Evolutionary conservation across 2,888 invertebrate genomes (phyloP).

Genomic region (Trypoxylon attenuatum): DNA sequence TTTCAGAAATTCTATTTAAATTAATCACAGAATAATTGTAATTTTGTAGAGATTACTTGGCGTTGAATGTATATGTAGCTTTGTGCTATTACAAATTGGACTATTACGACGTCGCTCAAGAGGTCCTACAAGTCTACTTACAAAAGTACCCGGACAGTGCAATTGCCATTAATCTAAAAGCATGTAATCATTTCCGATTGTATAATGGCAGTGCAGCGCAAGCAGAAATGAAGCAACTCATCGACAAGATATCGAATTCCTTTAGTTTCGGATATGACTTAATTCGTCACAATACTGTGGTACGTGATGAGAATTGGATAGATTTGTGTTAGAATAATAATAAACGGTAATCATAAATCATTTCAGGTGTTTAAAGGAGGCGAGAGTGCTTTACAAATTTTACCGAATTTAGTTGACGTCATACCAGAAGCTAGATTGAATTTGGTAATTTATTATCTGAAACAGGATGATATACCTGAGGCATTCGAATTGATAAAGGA

Average conservation of each 20-base stretch:
- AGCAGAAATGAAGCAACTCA: conserved; percentile 88
- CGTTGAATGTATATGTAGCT: conserved; percentile 97
- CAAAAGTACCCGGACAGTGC: conserved; percentile 94
- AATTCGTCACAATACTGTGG: conserved; percentile 95
- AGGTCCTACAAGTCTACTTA: conserved; percentile 95
- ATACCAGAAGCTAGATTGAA: conserved; percentile 98
- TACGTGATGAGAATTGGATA: too few relatives aligned
- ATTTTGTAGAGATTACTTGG: conserved; percentile 82
- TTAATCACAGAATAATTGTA: background rate
- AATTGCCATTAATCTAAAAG: conserved; percentile 94
- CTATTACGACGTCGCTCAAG: conserved; percentile 98
- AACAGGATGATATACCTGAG: conserved; percentile 90
- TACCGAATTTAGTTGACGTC: conserved; percentile 94
- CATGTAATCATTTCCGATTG: conserved; percentile 87
- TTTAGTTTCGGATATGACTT: conserved; percentile 91
- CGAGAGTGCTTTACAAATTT: conserved; percentile 93
- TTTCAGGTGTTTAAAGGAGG: conserved; percentile 87
- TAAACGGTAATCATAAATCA: background rate
- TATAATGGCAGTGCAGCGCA: conserved; percentile 97
- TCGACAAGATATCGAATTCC: conserved; percentile 81
- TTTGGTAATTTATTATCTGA: conserved; percentile 94
- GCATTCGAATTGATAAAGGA: conserved; percentile 93
- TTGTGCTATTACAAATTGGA: conserved; percentile 98
- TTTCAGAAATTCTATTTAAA: background rate
- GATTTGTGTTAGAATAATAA: background rate